Evolutionary conservation across 1,140 invertebrate species (phyloP).

Genomic region (Drosophila ficusphila): DNA sequence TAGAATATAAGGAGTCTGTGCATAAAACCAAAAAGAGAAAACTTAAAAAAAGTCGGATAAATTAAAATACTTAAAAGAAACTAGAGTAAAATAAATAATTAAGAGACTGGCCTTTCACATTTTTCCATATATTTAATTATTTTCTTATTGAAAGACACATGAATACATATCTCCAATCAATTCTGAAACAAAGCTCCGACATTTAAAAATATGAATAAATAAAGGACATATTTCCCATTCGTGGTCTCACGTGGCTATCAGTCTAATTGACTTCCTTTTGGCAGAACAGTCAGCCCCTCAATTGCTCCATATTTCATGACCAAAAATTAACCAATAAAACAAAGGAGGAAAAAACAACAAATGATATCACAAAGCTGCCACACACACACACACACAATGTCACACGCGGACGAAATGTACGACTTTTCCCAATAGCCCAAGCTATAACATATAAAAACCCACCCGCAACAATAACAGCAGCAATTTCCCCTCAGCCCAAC

Average conservation of each 20-base stretch:
- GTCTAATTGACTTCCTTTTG: conserved; percentile 43
- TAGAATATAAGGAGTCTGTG: too few species aligned
- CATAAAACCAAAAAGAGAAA: too few species aligned
- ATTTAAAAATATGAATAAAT: conserved; percentile 30
- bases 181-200: conserved; percentile 3
- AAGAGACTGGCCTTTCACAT: too few species aligned
- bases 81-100: too few species aligned
- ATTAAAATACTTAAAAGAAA: too few species aligned
- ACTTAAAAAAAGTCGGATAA: too few species aligned
- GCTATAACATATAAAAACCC: conserved; percentile 54
- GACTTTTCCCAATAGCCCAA: conserved; percentile 63
- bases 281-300: conserved; percentile 14
- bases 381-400: conserved; percentile 19
- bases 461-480: conserved; percentile 50
- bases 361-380: conserved; percentile 52
- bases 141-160: neutral
- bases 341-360: conserved; percentile 31
- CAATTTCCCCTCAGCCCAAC: conserved; percentile 60
- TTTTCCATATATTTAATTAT: neutral
- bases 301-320: conserved; percentile 57
- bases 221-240: conserved; percentile 3
- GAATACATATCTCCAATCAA: conserved; percentile 16
- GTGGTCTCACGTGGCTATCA: conserved; percentile 17
- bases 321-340: conserved; percentile 71
- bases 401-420: conserved; percentile 51